Conservation (phyloP, 1,140 invertebrate species). For the Diachasmimorpha longicaudata region DNA sequence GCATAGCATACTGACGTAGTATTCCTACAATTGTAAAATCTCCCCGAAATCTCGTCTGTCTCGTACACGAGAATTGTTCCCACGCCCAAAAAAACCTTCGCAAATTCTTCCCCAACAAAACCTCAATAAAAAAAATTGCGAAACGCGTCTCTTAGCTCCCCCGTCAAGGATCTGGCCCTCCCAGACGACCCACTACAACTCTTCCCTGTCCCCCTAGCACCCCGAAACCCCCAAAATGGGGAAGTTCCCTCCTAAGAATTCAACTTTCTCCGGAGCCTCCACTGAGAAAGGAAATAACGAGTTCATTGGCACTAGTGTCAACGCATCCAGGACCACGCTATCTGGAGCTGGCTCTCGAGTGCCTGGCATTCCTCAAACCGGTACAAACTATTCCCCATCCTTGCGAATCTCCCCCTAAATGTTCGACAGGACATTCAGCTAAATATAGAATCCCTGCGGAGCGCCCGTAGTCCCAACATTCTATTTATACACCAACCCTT, state of each 20-base stretch:
- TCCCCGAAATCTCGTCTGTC: too few relatives aligned
- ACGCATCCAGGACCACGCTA: slow-evolving; percentile 38
- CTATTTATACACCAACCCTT: slow-evolving; percentile 19
- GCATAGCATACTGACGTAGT: too few relatives aligned
- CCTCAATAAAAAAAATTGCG: too few relatives aligned
- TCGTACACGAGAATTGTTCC: too few relatives aligned
- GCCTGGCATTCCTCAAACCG: slow-evolving; percentile 46
- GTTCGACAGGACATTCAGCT: slow-evolving; percentile 29
- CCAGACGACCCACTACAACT: not conserved
- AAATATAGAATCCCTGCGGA: slow-evolving; percentile 40
- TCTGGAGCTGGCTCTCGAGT: not conserved
- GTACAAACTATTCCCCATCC: slow-evolving; percentile 30
- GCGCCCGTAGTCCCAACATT: slow-evolving; percentile 16
- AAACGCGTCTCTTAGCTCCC: not conserved
- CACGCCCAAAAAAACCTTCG: too few relatives aligned
- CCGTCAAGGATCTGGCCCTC: not conserved
- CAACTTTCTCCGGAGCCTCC: not conserved
- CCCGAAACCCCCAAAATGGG: not conserved
- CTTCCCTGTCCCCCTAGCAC: not conserved
- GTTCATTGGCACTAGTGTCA: slow-evolving; percentile 27
- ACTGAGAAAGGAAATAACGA: not conserved
- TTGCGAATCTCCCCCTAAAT: not conserved
- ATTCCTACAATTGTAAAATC: too few relatives aligned
- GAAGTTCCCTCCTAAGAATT: not conserved
- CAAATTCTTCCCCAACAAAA: too few relatives aligned